Percentiles rank a stretch among this genome's conserved stretches.
Conservation (phyloP, 2,113 vertebrate species). For the Lepus europaeus region DNA sequence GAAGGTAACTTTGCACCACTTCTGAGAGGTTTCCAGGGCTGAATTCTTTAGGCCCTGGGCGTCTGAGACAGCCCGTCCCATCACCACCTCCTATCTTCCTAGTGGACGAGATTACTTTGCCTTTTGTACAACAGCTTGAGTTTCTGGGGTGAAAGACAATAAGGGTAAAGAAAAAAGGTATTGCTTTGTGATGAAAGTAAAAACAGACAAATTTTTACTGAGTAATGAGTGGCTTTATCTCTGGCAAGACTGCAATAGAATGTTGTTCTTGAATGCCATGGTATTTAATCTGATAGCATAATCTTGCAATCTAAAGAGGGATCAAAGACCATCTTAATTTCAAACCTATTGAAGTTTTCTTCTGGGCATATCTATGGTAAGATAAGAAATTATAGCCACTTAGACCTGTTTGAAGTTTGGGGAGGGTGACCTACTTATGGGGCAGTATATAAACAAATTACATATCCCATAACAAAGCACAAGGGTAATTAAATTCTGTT, state of each 20-base stretch:
- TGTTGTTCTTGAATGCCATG: slow-evolving; percentile 55
- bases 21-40: slow-evolving; percentile 27
- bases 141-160: slow-evolving; percentile 60
- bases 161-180: slow-evolving; percentile 52
- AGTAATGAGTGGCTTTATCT: slow-evolving; percentile 59
- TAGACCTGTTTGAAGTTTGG: slow-evolving; percentile 55
- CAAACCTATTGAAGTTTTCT: slow-evolving; percentile 56
- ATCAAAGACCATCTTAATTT: slow-evolving; percentile 64
- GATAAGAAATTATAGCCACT: slow-evolving; percentile 52
- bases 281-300: slow-evolving; percentile 42
- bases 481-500: background rate
- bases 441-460: slow-evolving; percentile 23
- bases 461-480: background rate
- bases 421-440: slow-evolving; percentile 47
- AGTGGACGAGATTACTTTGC: background rate
- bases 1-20: slow-evolving; percentile 48
- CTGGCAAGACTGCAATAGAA: slow-evolving; percentile 30
- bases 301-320: slow-evolving; percentile 45
- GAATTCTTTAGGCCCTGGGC: background rate
- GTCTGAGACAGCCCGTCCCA: background rate
- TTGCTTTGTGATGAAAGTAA: slow-evolving; percentile 65
- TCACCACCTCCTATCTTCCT: background rate
- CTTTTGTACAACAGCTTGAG: slow-evolving; percentile 53
- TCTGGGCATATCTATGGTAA: slow-evolving; percentile 14
- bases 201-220: slow-evolving; percentile 61